Evolutionary conservation across 2,113 vertebrate genomes (phyloP), one percentile per base, ranked within the genome.

Genomic region (Theristicus caerulescens): DNA sequence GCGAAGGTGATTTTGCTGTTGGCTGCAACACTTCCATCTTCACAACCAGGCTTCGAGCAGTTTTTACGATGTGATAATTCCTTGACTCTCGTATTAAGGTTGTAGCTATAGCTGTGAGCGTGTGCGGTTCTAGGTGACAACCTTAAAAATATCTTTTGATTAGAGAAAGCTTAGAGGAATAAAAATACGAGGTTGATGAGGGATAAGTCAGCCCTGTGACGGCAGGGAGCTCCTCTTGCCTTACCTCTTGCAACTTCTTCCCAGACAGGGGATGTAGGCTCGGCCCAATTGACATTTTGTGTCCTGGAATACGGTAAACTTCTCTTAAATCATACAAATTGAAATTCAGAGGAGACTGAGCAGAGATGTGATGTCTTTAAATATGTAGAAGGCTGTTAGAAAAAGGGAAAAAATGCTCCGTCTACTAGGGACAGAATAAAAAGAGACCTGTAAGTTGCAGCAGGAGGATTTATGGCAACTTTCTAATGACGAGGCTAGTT

Each of bases 241-340:
- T 20, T 57, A 19, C 17, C 19, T 54, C 15, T 0, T 69, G 22
- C 29, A 47, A 0, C 16, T 42, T 64, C 14, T 31, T 38, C 52
- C 61, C 2, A 7, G 25, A 44, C 11, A 34, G n/a, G n/a, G 44
- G 38, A 11, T 17, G 11, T 10, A 12, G 27, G 31, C 42, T 55
- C 34, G 46, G 34, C 5, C 7, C 27, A 11, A 1, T 5, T 0
- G 20, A 24, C 7, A 6, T 18, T 66, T 26, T 38, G 31, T 78
- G 51, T 82, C 31, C 64, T 65, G 34, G 5, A 47, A 17, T 19
- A 40, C 13, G 12, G 18, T 19, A 12, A 61, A 40, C 26, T 61
- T 40, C 32, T 32, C n/a, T 8, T 10, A 46, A 32, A 42, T 38
- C 2, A 1, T 10, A n/a, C 26, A 8, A 31, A 9, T 0, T 6